Conservation (phyloP, 2,888 invertebrate genomes). For the Pocota personata region DNA sequence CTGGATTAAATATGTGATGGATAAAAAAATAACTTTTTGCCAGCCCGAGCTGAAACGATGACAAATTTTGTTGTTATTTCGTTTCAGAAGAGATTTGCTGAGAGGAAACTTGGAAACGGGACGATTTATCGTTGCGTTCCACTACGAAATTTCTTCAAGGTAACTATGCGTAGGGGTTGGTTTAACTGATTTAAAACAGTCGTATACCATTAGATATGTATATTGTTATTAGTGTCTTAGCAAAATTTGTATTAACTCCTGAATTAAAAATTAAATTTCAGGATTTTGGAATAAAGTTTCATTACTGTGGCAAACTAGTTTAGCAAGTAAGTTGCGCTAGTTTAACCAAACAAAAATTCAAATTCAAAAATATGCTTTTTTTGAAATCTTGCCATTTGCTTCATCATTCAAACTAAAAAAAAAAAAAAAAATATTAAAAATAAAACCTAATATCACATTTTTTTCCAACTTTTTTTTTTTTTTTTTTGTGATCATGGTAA, state of each 20-base stretch:
- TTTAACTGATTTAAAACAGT: constrained; percentile 17
- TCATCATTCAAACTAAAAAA: constrained; percentile 18
- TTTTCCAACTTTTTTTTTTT: background rate
- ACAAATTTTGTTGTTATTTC: constrained; percentile 73
- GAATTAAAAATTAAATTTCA: constrained; percentile 60
- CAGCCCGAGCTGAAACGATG: constrained; percentile 61
- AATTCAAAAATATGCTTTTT: constrained; percentile 7
- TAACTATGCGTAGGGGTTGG: constrained; percentile 69
- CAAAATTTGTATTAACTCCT: constrained; percentile 33
- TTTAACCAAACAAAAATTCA: constrained; percentile 14
- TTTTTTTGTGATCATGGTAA: background rate
- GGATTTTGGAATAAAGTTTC: constrained; percentile 70
- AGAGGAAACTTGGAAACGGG: constrained; percentile 73
- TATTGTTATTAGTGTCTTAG: constrained; percentile 39
- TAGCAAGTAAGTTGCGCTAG: constrained; percentile 73
- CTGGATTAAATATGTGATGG: constrained; percentile 30
- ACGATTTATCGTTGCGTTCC: constrained; percentile 73
- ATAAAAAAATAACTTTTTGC: constrained; percentile 23
- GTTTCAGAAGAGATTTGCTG: constrained; percentile 74
- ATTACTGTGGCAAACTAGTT: constrained; percentile 69
- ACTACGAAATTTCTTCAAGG: constrained; percentile 73
- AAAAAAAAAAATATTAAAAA: background rate
- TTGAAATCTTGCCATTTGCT: constrained; percentile 18
- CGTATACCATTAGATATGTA: constrained; percentile 13
- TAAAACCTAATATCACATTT: background rate